Percentiles rank a stretch among this genome's conserved stretches.
Evolutionary conservation across 2,113 vertebrate species (phyloP).

Genomic region (Scatophagus argus): DNA sequence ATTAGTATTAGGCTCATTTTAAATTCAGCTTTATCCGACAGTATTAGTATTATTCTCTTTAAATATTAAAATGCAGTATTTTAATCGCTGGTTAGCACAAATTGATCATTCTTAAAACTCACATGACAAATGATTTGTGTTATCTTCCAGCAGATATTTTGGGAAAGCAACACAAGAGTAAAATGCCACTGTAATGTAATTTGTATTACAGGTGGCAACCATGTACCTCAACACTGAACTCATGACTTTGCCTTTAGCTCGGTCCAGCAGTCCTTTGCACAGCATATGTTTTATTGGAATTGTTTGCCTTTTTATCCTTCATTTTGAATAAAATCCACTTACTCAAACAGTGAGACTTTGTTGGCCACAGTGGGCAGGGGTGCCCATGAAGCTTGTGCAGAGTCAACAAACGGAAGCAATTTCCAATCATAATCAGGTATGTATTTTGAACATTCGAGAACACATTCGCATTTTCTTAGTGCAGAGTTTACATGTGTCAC

Average conservation of each 20-base stretch:
- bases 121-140: not conserved
- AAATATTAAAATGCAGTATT: slow-evolving; percentile 44
- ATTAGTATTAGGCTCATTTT: slow-evolving; percentile 34
- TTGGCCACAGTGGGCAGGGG: not conserved
- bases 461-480: slow-evolving; percentile 24
- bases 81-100: slow-evolving; percentile 24
- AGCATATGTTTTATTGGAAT: slow-evolving; percentile 45
- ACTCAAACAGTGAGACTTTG: slow-evolving; percentile 20
- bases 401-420: not conserved
- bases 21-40: slow-evolving; percentile 17
- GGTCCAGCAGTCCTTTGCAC: slow-evolving; percentile 58
- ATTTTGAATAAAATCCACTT: slow-evolving; percentile 72
- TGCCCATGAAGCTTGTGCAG: not conserved
- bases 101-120: not conserved
- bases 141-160: slow-evolving; percentile 4
- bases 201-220: slow-evolving; percentile 15
- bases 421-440: not conserved
- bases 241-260: slow-evolving; percentile 47
- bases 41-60: slow-evolving; percentile 35
- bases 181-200: slow-evolving; percentile 1
- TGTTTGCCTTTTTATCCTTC: slow-evolving; percentile 57
- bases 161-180: not conserved
- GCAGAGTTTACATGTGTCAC: not conserved
- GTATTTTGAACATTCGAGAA: not conserved
- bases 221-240: slow-evolving; percentile 45